phyloP scores from a whole-genome alignment of 2,888 invertebrate species.

The Drosophila rellima region DNA sequence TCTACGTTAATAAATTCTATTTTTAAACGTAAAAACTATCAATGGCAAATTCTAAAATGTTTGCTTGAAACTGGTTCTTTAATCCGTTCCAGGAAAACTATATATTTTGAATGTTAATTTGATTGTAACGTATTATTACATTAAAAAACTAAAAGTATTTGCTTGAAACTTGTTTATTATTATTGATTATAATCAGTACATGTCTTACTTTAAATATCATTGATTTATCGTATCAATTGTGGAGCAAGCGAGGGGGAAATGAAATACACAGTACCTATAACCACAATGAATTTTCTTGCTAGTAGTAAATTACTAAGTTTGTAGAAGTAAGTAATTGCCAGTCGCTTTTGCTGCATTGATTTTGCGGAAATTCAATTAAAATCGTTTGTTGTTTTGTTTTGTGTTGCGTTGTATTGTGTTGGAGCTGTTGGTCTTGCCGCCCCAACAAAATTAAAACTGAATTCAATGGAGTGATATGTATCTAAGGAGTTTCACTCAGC shows the following conservation, averaged over 20 bases:
- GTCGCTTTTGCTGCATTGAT: conserved; percentile 33
- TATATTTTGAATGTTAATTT: no score
- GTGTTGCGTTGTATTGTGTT: conserved; percentile 2
- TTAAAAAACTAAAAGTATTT: no score
- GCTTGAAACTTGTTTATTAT: background rate
- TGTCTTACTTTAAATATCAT: background rate
- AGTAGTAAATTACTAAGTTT: conserved; percentile 15
- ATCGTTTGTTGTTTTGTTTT: conserved; percentile 29
- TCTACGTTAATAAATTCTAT: background rate
- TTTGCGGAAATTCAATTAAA: conserved; percentile 67
- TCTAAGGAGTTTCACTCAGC: conserved; percentile 12
- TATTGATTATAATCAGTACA: background rate
- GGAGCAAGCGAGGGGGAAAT: background rate
- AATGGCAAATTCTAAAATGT: no score
- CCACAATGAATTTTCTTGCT: conserved; percentile 15
- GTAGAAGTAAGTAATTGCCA: conserved; percentile 43
- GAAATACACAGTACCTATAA: conserved; percentile 13
- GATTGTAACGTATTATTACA: no score
- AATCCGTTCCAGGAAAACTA: no score
- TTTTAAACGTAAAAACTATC: background rate
- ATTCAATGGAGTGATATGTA: conserved; percentile 51
- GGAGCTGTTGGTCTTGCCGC: conserved; percentile 12
- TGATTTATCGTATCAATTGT: conserved; percentile 2
- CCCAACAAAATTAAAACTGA: conserved; percentile 25
- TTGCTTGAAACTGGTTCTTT: no score